A percentile compares a stretch with the other conserved stretches of the same genome.
Conservation (phyloP, 2,888 invertebrate genomes). For the Plusia festucae region DNA sequence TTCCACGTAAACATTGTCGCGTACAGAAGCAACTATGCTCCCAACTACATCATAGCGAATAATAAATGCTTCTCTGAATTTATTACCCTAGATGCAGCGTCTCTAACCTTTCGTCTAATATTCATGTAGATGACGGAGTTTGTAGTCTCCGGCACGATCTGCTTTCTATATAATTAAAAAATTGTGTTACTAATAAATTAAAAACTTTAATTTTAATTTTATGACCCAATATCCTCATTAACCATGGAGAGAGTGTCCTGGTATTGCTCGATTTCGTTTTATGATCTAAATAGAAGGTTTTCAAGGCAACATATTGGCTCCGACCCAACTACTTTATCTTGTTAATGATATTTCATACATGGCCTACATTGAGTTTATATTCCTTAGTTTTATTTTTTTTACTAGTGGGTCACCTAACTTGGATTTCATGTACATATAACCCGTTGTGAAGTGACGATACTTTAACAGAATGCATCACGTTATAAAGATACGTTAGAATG, state of each 20-base stretch:
- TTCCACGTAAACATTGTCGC: background rate
- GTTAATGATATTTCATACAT: constrained; percentile 42
- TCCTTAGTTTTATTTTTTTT: background rate
- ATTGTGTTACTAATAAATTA: constrained; percentile 24
- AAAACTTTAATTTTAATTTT: constrained; percentile 28
- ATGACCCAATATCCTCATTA: constrained; percentile 24
- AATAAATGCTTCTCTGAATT: constrained; percentile 26
- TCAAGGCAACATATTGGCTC: constrained; percentile 36
- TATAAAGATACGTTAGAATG: background rate
- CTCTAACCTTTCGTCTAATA: constrained; percentile 51
- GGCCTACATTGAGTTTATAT: constrained; percentile 22
- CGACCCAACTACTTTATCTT: constrained; percentile 41
- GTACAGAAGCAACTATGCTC: background rate
- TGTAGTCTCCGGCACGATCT: constrained; percentile 20
- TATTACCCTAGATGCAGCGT: constrained; percentile 47
- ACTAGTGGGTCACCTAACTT: background rate
- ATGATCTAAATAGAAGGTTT: constrained; percentile 33
- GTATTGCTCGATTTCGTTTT: constrained; percentile 39
- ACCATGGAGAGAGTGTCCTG: constrained; percentile 10
- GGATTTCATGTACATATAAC: too few relatives aligned
- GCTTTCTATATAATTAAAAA: constrained; percentile 25
- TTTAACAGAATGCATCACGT: background rate
- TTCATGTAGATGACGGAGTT: constrained; percentile 47
- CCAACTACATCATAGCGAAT: constrained; percentile 4
- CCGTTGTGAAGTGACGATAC: too few relatives aligned